These are phyloP conservation scores for Phymastichus coffea DNA, from an alignment of 1,140 invertebrate species.

Conservation along the genomic window DNA sequence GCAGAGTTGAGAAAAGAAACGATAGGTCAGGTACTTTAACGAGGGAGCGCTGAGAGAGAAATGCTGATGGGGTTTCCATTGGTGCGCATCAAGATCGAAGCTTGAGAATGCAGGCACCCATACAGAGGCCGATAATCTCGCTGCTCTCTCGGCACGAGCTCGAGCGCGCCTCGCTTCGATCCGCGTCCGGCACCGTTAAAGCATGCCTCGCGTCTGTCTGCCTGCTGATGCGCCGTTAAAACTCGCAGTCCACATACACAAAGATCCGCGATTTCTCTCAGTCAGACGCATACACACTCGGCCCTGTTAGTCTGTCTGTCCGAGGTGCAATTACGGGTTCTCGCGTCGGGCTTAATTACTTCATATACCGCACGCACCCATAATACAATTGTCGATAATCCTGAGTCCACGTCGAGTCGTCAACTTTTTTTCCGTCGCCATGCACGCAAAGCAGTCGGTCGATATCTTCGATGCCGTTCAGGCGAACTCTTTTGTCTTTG, in stretches of 20 bases:
- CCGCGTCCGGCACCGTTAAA: too few relatives aligned
- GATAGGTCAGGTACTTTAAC: too few relatives aligned
- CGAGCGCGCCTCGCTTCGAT: too few relatives aligned
- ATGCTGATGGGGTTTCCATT: too few relatives aligned
- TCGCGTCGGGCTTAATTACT: constrained; percentile 6
- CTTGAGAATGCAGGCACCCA: background rate
- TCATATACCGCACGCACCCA: background rate
- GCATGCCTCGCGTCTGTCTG: background rate
- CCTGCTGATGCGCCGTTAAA: background rate
- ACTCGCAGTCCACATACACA: background rate
- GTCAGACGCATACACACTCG: background rate
- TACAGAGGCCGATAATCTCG: background rate
- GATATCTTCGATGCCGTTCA: too few relatives aligned
- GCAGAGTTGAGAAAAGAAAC: too few relatives aligned
- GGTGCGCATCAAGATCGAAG: too few relatives aligned
- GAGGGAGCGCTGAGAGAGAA: too few relatives aligned
- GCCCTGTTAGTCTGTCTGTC: background rate
- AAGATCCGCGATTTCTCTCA: background rate
- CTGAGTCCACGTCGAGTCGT: too few relatives aligned
- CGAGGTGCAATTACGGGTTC: background rate
- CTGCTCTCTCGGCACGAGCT: background rate
- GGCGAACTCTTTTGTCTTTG: too few relatives aligned
- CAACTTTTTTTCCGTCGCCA: too few relatives aligned
- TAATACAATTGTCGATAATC: background rate
- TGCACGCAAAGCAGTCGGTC: too few relatives aligned